Evolutionary conservation across 2,888 invertebrate species (phyloP), one percentile per base, ranked within the genome.

Genomic region (Rhagonycha fulva): DNA sequence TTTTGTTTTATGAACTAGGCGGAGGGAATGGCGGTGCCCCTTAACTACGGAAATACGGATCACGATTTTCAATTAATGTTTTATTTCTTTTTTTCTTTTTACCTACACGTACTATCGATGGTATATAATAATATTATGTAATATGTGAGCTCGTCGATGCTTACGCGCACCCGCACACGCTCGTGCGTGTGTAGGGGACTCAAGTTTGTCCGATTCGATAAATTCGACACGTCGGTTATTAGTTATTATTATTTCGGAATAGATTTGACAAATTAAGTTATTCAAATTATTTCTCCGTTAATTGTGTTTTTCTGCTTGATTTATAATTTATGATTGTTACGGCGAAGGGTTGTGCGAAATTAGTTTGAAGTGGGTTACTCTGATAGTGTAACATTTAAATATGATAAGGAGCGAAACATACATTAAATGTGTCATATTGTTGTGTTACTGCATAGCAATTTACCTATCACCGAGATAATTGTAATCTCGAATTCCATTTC

Each of bases 391-490:
- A 62, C 63, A 66, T 26, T 66, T 24, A 66, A 32, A 32, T 62
- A 32, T 26, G 71, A 72, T 72, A 72, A 60, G 63, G 63, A 47
- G 23, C 66, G 71, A 72, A 66, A 63, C 60, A 72, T 70, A 62
- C 70, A 70, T 28, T 47, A 23, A 61, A 61, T 71, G 63, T 71
- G 63, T 71, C 67, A 66, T 72, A 72, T 67, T 60, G 66, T 67
- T 47, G 71, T 47, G 28, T 23, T 14, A 67, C 32, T 72, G 71
- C 47, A 67, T 32, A 66, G 66, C 60, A 72, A 72, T 66, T 72
- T 72, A 72, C 60, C 32, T 66, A 72, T 72, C 71, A 67, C 62
- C 14, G 66, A 72, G 71, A 72, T 72, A 72, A 72, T 72, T 63
- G 26, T 72, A 66, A 72, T 72, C 71, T 67, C 24, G 71, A 24